Conservation (phyloP, 2,113 vertebrate species). For the Pachypanchax playfairii region DNA sequence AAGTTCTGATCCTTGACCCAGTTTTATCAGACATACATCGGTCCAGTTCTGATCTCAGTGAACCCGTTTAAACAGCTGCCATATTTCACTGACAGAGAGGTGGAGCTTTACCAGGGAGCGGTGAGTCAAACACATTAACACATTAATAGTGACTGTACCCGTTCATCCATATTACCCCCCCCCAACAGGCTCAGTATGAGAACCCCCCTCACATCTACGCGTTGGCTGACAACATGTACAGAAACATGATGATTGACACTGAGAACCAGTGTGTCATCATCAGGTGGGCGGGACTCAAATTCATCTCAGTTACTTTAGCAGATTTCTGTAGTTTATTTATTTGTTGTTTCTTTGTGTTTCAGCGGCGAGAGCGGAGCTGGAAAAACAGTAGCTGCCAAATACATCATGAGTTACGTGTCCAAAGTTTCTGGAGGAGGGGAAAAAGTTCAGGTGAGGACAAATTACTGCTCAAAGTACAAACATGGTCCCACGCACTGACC, state of each 20-base stretch:
- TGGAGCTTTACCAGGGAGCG: slow-evolving; percentile 86
- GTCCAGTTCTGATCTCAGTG: slow-evolving; percentile 84
- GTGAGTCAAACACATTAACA: slow-evolving; percentile 63
- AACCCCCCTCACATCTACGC: slow-evolving; percentile 87
- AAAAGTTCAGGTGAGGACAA: slow-evolving; percentile 80
- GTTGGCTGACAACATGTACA: slow-evolving; percentile 84
- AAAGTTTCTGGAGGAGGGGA: slow-evolving; percentile 84
- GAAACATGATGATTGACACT: slow-evolving; percentile 86
- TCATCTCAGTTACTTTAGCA: background rate
- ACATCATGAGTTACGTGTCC: slow-evolving; percentile 86
- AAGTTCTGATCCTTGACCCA: slow-evolving; percentile 55
- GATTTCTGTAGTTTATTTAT: background rate
- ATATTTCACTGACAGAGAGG: slow-evolving; percentile 83
- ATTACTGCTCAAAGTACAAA: background rate
- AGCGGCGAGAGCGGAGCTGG: slow-evolving; percentile 86
- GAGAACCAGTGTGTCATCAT: slow-evolving; percentile 89
- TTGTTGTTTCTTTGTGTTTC: background rate
- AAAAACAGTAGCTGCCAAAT: slow-evolving; percentile 86
- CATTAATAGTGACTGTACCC: background rate
- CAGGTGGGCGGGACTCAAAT: slow-evolving; percentile 71
- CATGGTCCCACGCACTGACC: background rate
- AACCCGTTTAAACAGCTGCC: slow-evolving; percentile 87
- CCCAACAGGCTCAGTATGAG: slow-evolving; percentile 82
- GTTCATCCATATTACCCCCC: background rate
- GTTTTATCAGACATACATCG: slow-evolving; percentile 82